Conservation (phyloP, 2,797 vertebrate genomes). For the Sandelia bainsii region DNA sequence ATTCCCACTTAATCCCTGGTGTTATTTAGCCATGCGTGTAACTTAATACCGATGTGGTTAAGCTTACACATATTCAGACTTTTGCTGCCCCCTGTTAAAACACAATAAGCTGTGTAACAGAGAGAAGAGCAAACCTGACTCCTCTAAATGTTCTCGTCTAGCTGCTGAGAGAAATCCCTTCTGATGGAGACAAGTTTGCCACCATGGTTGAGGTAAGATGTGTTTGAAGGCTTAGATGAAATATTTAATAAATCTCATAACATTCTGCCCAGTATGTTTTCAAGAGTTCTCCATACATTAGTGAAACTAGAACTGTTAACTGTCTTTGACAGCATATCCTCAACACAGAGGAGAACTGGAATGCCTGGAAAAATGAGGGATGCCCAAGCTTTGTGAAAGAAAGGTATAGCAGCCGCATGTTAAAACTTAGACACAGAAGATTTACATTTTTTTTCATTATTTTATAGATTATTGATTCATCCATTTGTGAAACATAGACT, state of each 20-base stretch:
- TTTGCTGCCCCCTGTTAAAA: too few species aligned
- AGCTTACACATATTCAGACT: too few species aligned
- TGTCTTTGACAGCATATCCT: constrained; percentile 91
- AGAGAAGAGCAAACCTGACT: background rate
- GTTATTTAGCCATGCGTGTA: background rate
- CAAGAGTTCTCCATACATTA: background rate
- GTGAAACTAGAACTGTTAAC: background rate
- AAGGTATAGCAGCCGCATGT: constrained; percentile 84
- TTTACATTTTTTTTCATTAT: background rate
- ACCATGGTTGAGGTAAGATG: constrained; percentile 94
- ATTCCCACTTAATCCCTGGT: background rate
- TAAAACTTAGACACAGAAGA: background rate
- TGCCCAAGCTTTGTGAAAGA: constrained; percentile 99
- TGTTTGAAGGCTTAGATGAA: background rate
- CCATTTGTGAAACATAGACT: too few species aligned
- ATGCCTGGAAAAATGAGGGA: constrained; percentile 98
- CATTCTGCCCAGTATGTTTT: background rate
- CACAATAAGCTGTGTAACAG: too few species aligned
- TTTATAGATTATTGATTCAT: background rate
- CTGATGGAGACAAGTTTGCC: constrained; percentile 95
- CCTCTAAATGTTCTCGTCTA: constrained; percentile 61
- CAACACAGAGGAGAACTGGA: constrained; percentile 99
- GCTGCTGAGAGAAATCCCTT: constrained; percentile 96
- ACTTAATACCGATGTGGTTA: background rate
- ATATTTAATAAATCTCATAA: background rate